A percentile compares a stretch with the other conserved stretches of the same genome.
These are phyloP conservation scores for Helicoverpa armigera DNA, from an alignment of 1,140 invertebrate genomes.

Conservation along the genomic window DNA sequence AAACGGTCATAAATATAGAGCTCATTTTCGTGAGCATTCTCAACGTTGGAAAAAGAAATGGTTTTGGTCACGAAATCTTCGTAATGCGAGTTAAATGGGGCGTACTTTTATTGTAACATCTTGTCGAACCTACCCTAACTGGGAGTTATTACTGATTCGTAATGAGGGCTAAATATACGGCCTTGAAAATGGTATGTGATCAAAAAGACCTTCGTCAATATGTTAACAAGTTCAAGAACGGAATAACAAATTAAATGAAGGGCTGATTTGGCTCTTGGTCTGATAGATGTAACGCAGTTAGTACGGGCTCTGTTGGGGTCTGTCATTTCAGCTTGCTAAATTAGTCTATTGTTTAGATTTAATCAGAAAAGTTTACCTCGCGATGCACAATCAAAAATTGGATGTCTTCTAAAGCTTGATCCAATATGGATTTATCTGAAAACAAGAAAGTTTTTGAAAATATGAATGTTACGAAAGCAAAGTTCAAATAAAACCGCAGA, in stretches of 20 bases:
- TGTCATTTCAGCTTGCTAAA: not conserved
- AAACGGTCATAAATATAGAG: constrained; percentile 71
- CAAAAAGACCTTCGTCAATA: constrained; percentile 59
- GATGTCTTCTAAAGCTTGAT: constrained; percentile 89
- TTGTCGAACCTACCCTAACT: constrained; percentile 75
- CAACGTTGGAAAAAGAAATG: constrained; percentile 75
- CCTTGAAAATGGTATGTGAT: constrained; percentile 64
- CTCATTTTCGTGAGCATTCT: constrained; percentile 80
- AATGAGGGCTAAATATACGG: constrained; percentile 67
- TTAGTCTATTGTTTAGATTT: not conserved
- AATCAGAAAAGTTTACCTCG: constrained; percentile 76
- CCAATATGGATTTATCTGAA: constrained; percentile 90
- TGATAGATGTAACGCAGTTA: too few relatives aligned
- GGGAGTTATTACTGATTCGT: constrained; percentile 67
- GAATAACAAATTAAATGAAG: constrained; percentile 28
- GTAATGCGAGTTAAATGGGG: constrained; percentile 76
- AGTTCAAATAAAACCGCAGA: constrained; percentile 43
- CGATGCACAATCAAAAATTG: constrained; percentile 88
- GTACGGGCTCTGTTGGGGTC: too few relatives aligned
- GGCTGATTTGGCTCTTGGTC: not conserved
- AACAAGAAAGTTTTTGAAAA: constrained; percentile 41
- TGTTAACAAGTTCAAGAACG: constrained; percentile 71
- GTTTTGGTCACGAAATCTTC: constrained; percentile 71
- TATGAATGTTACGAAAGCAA: constrained; percentile 30
- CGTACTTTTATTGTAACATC: constrained; percentile 70